Percentiles rank a stretch among this genome's conserved stretches.
These are phyloP conservation scores for Trichonephila clavipes DNA, from an alignment of 1,140 invertebrate genomes.

Conservation along the genomic window DNA sequence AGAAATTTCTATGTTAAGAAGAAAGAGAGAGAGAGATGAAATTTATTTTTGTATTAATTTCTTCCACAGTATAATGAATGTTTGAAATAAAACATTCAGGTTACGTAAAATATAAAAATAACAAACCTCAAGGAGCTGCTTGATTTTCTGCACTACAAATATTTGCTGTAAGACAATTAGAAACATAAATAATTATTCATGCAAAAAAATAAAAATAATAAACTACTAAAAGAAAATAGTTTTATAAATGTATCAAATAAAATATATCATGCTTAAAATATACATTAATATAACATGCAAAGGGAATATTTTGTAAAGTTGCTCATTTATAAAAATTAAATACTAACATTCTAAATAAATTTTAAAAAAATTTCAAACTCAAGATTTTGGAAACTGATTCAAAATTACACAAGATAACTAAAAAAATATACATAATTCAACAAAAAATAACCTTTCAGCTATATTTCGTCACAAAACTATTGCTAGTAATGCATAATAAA, in stretches of 20 bases:
- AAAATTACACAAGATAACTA: too few species aligned
- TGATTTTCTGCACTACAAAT: slow-evolving; percentile 66
- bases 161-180: slow-evolving; percentile 68
- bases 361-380: too few species aligned
- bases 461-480: too few species aligned
- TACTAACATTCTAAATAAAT: too few species aligned
- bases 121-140: slow-evolving; percentile 62
- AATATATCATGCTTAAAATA: neutral
- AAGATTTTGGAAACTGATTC: too few species aligned
- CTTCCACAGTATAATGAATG: neutral
- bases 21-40: too few species aligned
- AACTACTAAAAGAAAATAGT: neutral
- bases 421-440: too few species aligned
- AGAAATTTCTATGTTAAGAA: too few species aligned
- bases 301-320: neutral
- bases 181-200: slow-evolving; percentile 43
- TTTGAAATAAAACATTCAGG: too few species aligned
- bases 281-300: neutral
- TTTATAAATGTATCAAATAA: neutral
- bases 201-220: slow-evolving; percentile 1
- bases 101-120: slow-evolving; percentile 29
- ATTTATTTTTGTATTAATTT: too few species aligned
- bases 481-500: too few species aligned
- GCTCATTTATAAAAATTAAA: neutral
- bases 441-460: too few species aligned